Evolutionary conservation across 2,797 vertebrate genomes (phyloP).

Genomic region (Pyrrhura leucotis): DNA sequence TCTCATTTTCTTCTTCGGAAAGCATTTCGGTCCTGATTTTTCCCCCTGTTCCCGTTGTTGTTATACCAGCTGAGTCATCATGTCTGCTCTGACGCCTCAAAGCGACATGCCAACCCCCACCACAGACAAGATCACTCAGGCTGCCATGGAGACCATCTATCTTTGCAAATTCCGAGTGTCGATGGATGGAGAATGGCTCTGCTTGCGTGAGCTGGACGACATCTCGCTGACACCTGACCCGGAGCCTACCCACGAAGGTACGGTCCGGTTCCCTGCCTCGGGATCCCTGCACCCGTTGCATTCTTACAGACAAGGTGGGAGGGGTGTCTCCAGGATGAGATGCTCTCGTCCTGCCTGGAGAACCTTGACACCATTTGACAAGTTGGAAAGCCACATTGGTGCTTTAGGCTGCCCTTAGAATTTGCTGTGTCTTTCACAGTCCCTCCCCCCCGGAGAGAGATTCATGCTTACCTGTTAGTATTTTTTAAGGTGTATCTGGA

Average conservation of each 20-base stretch:
- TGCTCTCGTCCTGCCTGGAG: background rate
- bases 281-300: background rate
- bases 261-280: slow-evolving; percentile 5
- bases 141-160: slow-evolving; percentile 99
- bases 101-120: slow-evolving; percentile 97
- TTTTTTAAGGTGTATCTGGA: background rate
- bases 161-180: slow-evolving; percentile 99
- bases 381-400: rapidly evolving
- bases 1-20: slow-evolving; percentile 30
- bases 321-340: background rate
- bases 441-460: background rate
- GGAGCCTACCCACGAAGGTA: slow-evolving; percentile 98
- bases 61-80: slow-evolving; percentile 96
- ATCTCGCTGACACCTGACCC: slow-evolving; percentile 99
- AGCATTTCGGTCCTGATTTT: slow-evolving; percentile 58
- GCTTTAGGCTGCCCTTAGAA: background rate
- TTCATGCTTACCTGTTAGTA: rapidly evolving
- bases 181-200: slow-evolving; percentile 99
- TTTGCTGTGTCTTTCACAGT: background rate
- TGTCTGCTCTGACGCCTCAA: slow-evolving; percentile 98
- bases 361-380: rapidly evolving
- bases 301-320: background rate
- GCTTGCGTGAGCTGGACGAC: slow-evolving; percentile 97
- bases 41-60: slow-evolving; percentile 54
- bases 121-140: slow-evolving; percentile 99